These are phyloP conservation scores for Drosophila ananassae DNA, from an alignment of 1,140 invertebrate genomes.

Conservation along the genomic window DNA sequence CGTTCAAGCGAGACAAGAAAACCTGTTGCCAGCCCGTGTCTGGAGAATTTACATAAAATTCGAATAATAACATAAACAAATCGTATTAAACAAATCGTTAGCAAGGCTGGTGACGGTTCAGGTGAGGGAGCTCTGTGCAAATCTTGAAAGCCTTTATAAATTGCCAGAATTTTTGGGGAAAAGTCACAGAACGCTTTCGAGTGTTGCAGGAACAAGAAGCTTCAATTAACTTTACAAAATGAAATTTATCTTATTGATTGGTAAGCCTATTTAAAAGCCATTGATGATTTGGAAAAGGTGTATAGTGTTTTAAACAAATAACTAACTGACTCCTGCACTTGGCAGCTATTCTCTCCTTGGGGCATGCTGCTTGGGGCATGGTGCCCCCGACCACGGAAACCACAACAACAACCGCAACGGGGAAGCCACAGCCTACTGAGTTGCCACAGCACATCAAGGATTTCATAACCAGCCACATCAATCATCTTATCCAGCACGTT, in stretches of 20 bases:
- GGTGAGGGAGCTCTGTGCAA: slow-evolving; percentile 7
- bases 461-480: slow-evolving; percentile 73
- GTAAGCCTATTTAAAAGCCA: slow-evolving; percentile 29
- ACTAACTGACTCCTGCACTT: background rate
- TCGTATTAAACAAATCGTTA: slow-evolving; percentile 54
- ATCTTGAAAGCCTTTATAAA: slow-evolving; percentile 56
- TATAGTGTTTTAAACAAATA: background rate
- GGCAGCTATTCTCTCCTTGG: slow-evolving; percentile 45
- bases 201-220: slow-evolving; percentile 9
- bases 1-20: slow-evolving; percentile 46
- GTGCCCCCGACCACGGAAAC: slow-evolving; percentile 35
- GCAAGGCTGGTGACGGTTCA: slow-evolving; percentile 28
- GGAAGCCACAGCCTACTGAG: slow-evolving; percentile 28
- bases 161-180: slow-evolving; percentile 5
- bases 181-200: slow-evolving; percentile 44
- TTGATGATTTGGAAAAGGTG: too few species aligned
- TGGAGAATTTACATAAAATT: slow-evolving; percentile 46
- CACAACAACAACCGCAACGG: slow-evolving; percentile 7
- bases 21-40: slow-evolving; percentile 42
- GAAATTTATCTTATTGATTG: slow-evolving; percentile 45
- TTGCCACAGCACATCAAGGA: slow-evolving; percentile 55
- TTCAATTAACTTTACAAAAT: slow-evolving; percentile 25
- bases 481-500: slow-evolving; percentile 61
- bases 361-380: slow-evolving; percentile 28
- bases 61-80: slow-evolving; percentile 47